Evolutionary conservation across 2,113 vertebrate species (phyloP), one percentile per base, ranked within the genome.

Genomic region (Noturus placidus): DNA sequence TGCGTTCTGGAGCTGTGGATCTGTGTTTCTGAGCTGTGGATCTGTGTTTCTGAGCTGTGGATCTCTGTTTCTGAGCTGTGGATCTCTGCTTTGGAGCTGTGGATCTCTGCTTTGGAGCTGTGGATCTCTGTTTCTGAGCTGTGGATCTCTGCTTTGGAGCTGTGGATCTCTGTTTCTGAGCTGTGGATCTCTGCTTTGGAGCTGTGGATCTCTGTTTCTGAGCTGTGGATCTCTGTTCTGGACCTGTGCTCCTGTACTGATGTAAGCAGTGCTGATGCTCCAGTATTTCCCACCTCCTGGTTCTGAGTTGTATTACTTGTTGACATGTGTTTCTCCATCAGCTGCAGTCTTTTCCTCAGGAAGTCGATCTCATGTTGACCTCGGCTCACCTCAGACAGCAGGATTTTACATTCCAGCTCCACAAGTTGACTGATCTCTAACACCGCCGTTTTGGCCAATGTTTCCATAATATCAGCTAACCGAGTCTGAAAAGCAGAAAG

Each of bases 351-450:
- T 88, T 94, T 94, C 57, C 92, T 92, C 42, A 95, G 93, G 0
- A 92, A 94, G 0, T 87, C 83, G 17, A 94, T 93, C 80, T 95
- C 94, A 59, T 94, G 93, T 27, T 94, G 92, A 46, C 95, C 93
- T 27, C 94, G 92, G n/a, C 83, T 92, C 61, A 95, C 93, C 89
- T 95, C 94, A 52, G 94, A 93, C 87, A 92, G 92, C 80, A 95
- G 87, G 91, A 95, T 92, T 86, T 94, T 93, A 42, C 93, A 94
- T 85, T 95, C 94, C 50, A 94, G 94, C 50, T 94, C 94, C 13
- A 95, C 93, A 84, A 95, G 93, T 92, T 93, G 95, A 90, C 94
- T 91, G 79, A 95, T 95, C 92, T 95, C 94, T 86, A 93, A 78
- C 0, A 95, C 92, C 42, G 94, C 93, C 84, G 95, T 92, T 90